Conservation (phyloP, 2,797 vertebrate species). For the Aldrovandia affinis region DNA sequence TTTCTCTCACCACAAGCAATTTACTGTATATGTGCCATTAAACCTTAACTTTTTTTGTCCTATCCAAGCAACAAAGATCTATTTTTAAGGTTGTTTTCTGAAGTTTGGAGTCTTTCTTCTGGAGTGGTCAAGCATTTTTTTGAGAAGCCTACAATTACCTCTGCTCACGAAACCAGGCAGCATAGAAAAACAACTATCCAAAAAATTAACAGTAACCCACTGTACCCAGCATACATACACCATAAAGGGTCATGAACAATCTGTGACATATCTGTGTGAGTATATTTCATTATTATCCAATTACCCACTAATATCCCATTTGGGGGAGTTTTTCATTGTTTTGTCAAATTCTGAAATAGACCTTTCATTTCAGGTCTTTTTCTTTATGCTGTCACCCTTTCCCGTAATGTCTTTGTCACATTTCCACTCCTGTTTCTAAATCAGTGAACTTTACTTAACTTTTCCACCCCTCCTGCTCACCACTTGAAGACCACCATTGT, state of each 20-base stretch:
- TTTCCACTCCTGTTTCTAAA: slow-evolving; percentile 21
- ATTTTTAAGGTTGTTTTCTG: slow-evolving; percentile 77
- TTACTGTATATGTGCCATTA: slow-evolving; percentile 7
- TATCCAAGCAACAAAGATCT: slow-evolving; percentile 46
- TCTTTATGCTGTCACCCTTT: background rate
- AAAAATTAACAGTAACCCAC: slow-evolving; percentile 41
- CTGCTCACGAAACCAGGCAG: slow-evolving; percentile 74
- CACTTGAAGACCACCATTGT: background rate
- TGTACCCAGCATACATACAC: background rate
- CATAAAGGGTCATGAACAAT: background rate
- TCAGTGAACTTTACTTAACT: background rate
- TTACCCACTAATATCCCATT: background rate
- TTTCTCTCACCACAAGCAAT: slow-evolving; percentile 6
- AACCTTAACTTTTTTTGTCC: slow-evolving; percentile 10
- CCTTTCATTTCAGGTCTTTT: background rate
- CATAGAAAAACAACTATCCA: slow-evolving; percentile 63
- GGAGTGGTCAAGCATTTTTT: slow-evolving; percentile 40
- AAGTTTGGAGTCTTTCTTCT: slow-evolving; percentile 56
- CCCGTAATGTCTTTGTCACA: background rate
- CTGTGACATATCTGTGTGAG: background rate
- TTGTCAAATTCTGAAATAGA: background rate
- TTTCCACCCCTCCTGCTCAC: background rate
- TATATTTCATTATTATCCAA: too few species aligned
- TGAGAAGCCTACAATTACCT: slow-evolving; percentile 77
- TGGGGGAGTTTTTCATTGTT: background rate